Conservation (phyloP, 2,888 invertebrate genomes). For the Rhagonycha fulva region DNA sequence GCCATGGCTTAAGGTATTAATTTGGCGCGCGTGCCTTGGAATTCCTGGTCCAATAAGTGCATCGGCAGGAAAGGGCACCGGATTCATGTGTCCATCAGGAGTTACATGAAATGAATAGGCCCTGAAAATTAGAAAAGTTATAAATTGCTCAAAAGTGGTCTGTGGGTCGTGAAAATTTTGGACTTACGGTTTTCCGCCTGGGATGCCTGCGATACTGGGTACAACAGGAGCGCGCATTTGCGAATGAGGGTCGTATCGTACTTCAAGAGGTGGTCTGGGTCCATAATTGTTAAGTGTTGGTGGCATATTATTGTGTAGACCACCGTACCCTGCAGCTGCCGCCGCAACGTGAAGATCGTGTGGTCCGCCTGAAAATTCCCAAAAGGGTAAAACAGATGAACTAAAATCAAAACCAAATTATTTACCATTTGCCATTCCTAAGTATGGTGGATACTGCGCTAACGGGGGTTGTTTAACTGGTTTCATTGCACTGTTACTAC, state of each 20-base stretch:
- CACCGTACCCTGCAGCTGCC: constrained; percentile 60
- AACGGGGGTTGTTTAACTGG: constrained; percentile 58
- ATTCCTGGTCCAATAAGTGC: constrained; percentile 92
- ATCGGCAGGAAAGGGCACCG: constrained; percentile 94
- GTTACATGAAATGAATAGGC: constrained; percentile 95
- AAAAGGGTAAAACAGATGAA: background rate
- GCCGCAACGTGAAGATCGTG: constrained; percentile 63
- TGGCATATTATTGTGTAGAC: constrained; percentile 66
- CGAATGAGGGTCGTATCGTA: constrained; percentile 69
- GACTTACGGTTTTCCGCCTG: constrained; percentile 87
- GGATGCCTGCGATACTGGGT: constrained; percentile 69
- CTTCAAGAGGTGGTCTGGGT: constrained; percentile 65
- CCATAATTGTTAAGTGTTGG: constrained; percentile 68
- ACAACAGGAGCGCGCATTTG: constrained; percentile 70
- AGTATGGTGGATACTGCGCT: constrained; percentile 67
- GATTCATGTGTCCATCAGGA: constrained; percentile 83
- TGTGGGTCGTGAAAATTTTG: background rate
- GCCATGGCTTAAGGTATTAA: constrained; percentile 90
- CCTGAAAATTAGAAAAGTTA: constrained; percentile 56
- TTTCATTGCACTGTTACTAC: constrained; percentile 57
- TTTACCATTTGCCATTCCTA: constrained; percentile 58
- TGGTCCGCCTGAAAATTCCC: constrained; percentile 51
- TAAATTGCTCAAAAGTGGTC: no score
- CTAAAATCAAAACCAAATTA: background rate
- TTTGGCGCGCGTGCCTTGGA: constrained; percentile 87